Conservation (phyloP, 2,888 invertebrate genomes). For the Tillus elongatus region DNA sequence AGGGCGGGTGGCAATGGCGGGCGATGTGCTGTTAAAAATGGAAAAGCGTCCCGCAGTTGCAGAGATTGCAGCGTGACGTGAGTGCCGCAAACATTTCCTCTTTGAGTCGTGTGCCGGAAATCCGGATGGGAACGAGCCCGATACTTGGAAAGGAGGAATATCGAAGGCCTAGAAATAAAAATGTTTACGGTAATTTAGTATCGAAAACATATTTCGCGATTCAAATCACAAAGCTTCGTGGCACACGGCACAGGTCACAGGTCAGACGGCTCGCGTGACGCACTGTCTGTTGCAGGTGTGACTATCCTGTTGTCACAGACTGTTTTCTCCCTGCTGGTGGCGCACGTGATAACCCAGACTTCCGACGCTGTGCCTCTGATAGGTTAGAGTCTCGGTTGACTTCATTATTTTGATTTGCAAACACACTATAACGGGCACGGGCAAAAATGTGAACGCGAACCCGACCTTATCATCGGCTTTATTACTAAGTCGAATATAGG, state of each 20-base stretch:
- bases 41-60: not conserved
- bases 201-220: too few species aligned
- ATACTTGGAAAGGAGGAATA: slow-evolving; percentile 37
- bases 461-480: too few species aligned
- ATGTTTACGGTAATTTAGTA: too few species aligned
- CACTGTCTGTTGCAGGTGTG: slow-evolving; percentile 84
- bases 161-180: too few species aligned
- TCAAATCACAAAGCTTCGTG: too few species aligned
- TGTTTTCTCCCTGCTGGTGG: slow-evolving; percentile 98
- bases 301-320: slow-evolving; percentile 98
- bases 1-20: slow-evolving; percentile 32
- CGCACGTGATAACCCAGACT: slow-evolving; percentile 97
- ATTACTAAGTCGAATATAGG: slow-evolving; percentile 13
- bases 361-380: slow-evolving; percentile 98
- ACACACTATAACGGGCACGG: slow-evolving; percentile 30
- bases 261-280: slow-evolving; percentile 42
- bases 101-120: slow-evolving; percentile 34
- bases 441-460: slow-evolving; percentile 11
- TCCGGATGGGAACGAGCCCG: slow-evolving; percentile 37
- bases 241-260: slow-evolving; percentile 40
- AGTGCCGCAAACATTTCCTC: slow-evolving; percentile 41
- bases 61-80: slow-evolving; percentile 10
- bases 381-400: slow-evolving; percentile 55
- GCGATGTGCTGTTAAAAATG: slow-evolving; percentile 29
- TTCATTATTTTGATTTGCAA: slow-evolving; percentile 35